A percentile compares a stretch with the other conserved stretches of the same genome.
phyloP scores from a whole-genome alignment of 2,888 invertebrate genomes.

The Matsumyia berberina region DNA sequence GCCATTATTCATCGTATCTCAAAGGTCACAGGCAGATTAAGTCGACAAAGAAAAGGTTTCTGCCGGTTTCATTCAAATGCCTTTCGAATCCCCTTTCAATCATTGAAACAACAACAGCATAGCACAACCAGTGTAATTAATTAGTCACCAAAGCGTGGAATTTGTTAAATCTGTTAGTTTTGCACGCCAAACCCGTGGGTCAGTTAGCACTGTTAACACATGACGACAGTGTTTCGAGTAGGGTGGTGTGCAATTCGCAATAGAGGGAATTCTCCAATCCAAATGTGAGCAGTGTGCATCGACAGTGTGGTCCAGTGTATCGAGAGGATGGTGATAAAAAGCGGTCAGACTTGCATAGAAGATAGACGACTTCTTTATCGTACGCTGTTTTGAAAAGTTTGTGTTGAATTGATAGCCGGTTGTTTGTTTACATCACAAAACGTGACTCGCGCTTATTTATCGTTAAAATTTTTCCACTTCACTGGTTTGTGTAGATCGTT shows the following conservation, averaged over 20 bases:
- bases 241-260: constrained; percentile 53
- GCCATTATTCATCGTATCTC: no score
- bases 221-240: constrained; percentile 14
- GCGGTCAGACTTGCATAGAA: not conserved
- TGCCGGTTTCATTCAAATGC: no score
- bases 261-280: not conserved
- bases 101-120: no score
- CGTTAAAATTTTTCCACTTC: not conserved
- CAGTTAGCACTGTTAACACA: constrained; percentile 19
- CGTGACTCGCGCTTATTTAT: constrained; percentile 12
- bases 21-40: no score
- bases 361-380: constrained; percentile 19
- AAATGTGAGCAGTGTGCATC: constrained; percentile 40
- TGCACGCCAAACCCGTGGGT: not conserved
- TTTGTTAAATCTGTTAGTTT: not conserved
- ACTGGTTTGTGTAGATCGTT: not conserved
- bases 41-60: no score
- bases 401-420: constrained; percentile 2
- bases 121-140: not conserved
- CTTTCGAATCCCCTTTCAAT: no score
- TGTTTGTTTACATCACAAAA: constrained; percentile 31
- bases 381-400: constrained; percentile 11
- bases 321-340: constrained; percentile 12
- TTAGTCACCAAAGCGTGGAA: not conserved
- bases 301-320: constrained; percentile 29